Conservation (phyloP, 2,797 vertebrate species). For the Holocentrus rufus region DNA sequence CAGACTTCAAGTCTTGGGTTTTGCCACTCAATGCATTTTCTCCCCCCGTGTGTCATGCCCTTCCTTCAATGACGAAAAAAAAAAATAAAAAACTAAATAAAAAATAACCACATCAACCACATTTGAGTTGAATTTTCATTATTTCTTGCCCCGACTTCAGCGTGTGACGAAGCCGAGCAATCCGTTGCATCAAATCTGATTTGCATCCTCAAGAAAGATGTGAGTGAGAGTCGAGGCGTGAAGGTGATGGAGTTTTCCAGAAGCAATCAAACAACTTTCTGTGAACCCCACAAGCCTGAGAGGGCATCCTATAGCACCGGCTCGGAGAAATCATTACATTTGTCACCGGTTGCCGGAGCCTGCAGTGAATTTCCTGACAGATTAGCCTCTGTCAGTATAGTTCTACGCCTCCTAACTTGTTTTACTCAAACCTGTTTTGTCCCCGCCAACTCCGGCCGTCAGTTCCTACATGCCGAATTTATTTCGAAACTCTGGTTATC, state of each 20-base stretch:
- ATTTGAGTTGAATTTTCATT: conserved; percentile 12
- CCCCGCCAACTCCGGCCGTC: conserved; percentile 24
- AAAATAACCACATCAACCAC: conserved; percentile 4
- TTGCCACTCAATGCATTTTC: conserved; percentile 5
- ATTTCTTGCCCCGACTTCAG: conserved; percentile 9
- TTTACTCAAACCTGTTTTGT: conserved; percentile 32
- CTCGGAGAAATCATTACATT: neutral
- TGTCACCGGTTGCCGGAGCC: conserved; percentile 33
- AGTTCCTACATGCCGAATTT: conserved; percentile 24
- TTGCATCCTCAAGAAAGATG: conserved; percentile 17
- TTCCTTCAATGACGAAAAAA: conserved; percentile 11
- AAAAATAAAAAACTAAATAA: conserved; percentile 9
- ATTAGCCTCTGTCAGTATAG: conserved; percentile 23
- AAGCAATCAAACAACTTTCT: conserved; percentile 25
- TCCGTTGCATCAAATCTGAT: neutral
- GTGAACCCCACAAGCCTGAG: conserved; percentile 4
- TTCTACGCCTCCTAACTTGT: conserved; percentile 23
- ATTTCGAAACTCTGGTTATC: conserved; percentile 6
- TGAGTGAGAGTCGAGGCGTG: conserved; percentile 15
- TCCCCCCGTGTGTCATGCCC: neutral
- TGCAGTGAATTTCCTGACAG: conserved; percentile 32
- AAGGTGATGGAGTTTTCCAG: conserved; percentile 11
- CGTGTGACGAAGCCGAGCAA: neutral
- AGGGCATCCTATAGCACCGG: neutral
- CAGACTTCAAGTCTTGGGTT: conserved; percentile 14